A percentile compares a stretch with the other conserved stretches of the same genome.
phyloP scores from a whole-genome alignment of 2,797 vertebrate genomes.

The Acrossocheilus wenchowensis region DNA sequence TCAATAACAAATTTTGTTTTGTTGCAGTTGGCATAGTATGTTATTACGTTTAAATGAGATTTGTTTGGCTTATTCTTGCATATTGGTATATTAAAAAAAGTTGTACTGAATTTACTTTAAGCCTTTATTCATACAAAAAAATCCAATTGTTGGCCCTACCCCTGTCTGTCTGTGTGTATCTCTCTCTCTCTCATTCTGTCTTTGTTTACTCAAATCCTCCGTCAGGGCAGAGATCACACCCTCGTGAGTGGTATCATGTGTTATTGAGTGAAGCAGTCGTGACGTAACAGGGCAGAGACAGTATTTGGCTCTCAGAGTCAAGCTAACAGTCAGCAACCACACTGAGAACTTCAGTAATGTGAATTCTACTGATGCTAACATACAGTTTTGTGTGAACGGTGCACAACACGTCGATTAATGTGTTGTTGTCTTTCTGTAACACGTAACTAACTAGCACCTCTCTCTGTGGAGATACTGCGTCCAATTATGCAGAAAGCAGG shows the following conservation, averaged over 20 bases:
- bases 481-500: neutral
- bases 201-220: conserved; percentile 46
- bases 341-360: conserved; percentile 4
- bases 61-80: neutral
- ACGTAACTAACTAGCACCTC: neutral
- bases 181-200: neutral
- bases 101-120: neutral
- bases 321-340: conserved; percentile 17
- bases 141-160: neutral
- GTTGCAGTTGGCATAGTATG: neutral
- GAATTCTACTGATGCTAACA: conserved; percentile 19
- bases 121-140: neutral
- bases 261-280: conserved; percentile 35
- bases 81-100: neutral
- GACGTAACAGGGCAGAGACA: conserved; percentile 41
- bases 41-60: neutral
- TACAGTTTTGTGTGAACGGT: conserved; percentile 1
- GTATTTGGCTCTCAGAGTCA: conserved; percentile 26
- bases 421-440: conserved; percentile 4
- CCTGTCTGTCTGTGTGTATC: neutral
- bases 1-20: neutral
- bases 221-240: conserved; percentile 42
- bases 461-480: neutral
- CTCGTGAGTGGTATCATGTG: conserved; percentile 53
- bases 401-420: conserved; percentile 18